These are phyloP conservation scores for Drosophila neotestacea DNA, from an alignment of 2,888 invertebrate genomes.

Conservation along the genomic window DNA sequence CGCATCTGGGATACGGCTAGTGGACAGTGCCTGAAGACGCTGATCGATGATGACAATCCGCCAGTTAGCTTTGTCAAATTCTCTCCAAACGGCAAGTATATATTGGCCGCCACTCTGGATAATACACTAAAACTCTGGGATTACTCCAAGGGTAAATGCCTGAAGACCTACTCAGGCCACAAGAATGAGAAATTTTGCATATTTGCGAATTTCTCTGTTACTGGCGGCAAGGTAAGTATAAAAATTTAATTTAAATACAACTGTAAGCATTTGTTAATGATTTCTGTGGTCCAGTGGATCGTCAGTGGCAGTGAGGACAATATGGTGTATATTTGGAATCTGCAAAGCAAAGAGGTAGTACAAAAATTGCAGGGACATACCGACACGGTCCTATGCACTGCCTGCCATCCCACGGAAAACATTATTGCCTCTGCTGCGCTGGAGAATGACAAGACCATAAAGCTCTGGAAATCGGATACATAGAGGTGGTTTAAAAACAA, in stretches of 20 bases:
- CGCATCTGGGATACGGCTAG: conserved; percentile 99
- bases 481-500: conserved; percentile 84
- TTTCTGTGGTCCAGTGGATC: conserved; percentile 92
- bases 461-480: conserved; percentile 99
- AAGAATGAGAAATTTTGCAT: conserved; percentile 99
- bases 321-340: conserved; percentile 99
- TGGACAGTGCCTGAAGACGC: conserved; percentile 99
- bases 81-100: conserved; percentile 99
- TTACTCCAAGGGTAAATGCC: conserved; percentile 98
- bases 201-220: conserved; percentile 99
- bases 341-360: conserved; percentile 99
- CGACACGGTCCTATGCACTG: conserved; percentile 97
- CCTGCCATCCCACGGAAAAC: conserved; percentile 99
- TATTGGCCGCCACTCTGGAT: conserved; percentile 98
- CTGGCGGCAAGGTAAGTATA: conserved; percentile 95
- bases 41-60: conserved; percentile 99
- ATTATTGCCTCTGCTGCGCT: conserved; percentile 99
- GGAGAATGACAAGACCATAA: conserved; percentile 99
- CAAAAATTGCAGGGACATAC: conserved; percentile 98
- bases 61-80: conserved; percentile 99
- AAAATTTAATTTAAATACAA: not conserved
- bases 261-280: not conserved
- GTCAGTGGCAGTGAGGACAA: conserved; percentile 99
- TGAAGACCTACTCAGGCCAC: conserved; percentile 99
- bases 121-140: conserved; percentile 99